phyloP scores from a whole-genome alignment of 2,888 invertebrate species.

The Lasioglossum figueresi region DNA sequence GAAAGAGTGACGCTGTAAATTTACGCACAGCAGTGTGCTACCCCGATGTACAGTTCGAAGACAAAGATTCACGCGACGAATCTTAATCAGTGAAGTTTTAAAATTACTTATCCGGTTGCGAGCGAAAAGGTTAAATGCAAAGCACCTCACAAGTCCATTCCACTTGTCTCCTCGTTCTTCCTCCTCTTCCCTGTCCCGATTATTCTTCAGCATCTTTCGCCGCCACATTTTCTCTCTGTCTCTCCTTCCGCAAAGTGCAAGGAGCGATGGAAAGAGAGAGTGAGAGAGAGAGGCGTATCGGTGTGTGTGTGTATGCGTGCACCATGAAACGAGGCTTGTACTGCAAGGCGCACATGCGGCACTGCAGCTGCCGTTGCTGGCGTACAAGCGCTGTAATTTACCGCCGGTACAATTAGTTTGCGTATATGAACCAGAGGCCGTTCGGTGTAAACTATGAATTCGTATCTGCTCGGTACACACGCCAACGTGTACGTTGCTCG shows the following conservation, averaged over 20 bases:
- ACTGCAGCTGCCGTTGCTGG: slow-evolving; percentile 74
- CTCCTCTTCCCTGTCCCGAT: neutral
- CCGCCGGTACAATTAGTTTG: slow-evolving; percentile 77
- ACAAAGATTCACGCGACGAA: neutral
- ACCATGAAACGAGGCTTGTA: slow-evolving; percentile 67
- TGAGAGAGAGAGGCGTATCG: neutral
- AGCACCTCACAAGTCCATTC: neutral
- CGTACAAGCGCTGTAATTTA: slow-evolving; percentile 77
- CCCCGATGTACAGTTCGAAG: neutral
- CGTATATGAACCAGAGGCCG: slow-evolving; percentile 74
- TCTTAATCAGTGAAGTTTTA: neutral
- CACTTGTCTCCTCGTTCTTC: neutral
- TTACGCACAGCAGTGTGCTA: neutral
- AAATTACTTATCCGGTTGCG: neutral
- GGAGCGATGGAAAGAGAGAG: neutral
- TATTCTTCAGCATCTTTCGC: neutral
- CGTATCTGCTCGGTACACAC: slow-evolving; percentile 74
- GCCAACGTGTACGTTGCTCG: slow-evolving; percentile 63
- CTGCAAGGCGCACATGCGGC: slow-evolving; percentile 69
- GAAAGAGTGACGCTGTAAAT: neutral
- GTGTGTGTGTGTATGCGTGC: slow-evolving; percentile 35
- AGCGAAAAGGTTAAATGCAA: neutral
- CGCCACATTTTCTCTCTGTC: neutral
- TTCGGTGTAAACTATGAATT: slow-evolving; percentile 77
- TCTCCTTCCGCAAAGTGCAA: neutral